A percentile compares a stretch with the other conserved stretches of the same genome.
Conservation (phyloP, 1,140 invertebrate genomes). For the Drosophila orena region DNA sequence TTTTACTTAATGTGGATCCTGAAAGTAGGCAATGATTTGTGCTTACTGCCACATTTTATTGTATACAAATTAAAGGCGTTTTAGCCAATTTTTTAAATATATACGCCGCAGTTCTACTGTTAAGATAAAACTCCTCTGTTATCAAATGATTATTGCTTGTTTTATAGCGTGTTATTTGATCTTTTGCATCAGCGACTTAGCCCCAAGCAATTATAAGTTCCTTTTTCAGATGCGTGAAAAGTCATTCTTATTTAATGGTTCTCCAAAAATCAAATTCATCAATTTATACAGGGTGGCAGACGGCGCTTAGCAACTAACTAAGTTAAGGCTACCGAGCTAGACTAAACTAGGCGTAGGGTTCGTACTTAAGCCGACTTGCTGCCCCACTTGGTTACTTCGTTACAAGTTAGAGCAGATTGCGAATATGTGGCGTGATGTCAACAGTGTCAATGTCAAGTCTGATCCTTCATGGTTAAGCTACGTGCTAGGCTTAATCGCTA, state of each 20-base stretch:
- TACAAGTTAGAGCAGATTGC: conserved; percentile 2
- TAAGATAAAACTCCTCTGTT: too few species aligned
- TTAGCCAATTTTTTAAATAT: too few species aligned
- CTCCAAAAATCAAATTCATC: conserved; percentile 41
- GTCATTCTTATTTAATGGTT: conserved; percentile 30
- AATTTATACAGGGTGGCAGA: conserved; percentile 38
- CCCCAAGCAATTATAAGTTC: neutral
- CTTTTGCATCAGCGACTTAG: too few species aligned
- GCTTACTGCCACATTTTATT: too few species aligned
- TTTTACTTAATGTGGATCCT: neutral
- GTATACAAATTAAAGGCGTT: too few species aligned
- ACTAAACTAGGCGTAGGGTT: conserved; percentile 41
- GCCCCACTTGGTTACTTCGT: conserved; percentile 6
- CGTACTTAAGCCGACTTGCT: conserved; percentile 28
- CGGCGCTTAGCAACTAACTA: conserved; percentile 38
- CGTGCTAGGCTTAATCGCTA: conserved; percentile 21
- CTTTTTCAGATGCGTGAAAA: conserved; percentile 5
- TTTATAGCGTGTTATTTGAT: too few species aligned
- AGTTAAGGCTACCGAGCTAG: conserved; percentile 12
- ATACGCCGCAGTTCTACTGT: too few species aligned
- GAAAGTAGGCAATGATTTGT: conserved; percentile 14
- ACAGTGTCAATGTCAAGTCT: conserved; percentile 39
- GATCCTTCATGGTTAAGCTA: conserved; percentile 37
- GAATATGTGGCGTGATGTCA: conserved; percentile 32
- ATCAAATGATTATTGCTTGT: too few species aligned